Percentiles rank a stretch among this genome's conserved stretches.
Evolutionary conservation across 2,113 vertebrate species (phyloP).

Genomic region (Thalassarche chlororhynchos): DNA sequence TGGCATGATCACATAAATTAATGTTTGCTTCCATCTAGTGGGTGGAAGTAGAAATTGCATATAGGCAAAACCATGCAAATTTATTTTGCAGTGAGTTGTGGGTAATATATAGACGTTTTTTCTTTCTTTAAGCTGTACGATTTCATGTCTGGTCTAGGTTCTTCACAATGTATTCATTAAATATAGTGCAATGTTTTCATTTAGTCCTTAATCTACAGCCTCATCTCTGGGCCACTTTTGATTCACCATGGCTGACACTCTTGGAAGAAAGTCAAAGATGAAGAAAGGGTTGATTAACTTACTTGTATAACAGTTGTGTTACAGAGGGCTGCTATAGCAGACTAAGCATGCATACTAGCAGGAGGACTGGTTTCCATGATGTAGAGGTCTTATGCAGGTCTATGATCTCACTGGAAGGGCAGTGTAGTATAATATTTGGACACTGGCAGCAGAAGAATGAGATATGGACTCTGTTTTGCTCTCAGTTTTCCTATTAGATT

Average conservation of each 20-base stretch:
- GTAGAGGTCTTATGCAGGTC: not conserved
- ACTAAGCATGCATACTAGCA: not conserved
- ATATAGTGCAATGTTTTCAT: accelerated
- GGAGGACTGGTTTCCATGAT: not conserved
- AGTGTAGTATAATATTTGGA: not conserved
- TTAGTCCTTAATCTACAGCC: not conserved
- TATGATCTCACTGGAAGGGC: not conserved
- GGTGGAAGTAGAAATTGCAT: slow-evolving; percentile 19
- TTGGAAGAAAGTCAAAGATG: not conserved
- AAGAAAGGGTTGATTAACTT: not conserved
- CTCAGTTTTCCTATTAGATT: not conserved
- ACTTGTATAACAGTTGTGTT: not conserved
- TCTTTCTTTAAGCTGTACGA: not conserved
- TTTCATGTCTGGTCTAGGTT: not conserved
- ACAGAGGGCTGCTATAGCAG: not conserved
- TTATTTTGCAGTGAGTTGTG: not conserved
- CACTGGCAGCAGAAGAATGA: not conserved
- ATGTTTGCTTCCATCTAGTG: slow-evolving; percentile 72
- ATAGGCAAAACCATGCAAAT: not conserved
- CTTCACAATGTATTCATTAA: accelerated
- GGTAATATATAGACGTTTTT: not conserved
- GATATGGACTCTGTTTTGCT: not conserved
- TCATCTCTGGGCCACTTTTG: not conserved
- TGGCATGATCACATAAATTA: not conserved
- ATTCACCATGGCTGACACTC: not conserved